Evolutionary conservation across 2,888 invertebrate species (phyloP).

Genomic region (Stenchaetothrips biformis): DNA sequence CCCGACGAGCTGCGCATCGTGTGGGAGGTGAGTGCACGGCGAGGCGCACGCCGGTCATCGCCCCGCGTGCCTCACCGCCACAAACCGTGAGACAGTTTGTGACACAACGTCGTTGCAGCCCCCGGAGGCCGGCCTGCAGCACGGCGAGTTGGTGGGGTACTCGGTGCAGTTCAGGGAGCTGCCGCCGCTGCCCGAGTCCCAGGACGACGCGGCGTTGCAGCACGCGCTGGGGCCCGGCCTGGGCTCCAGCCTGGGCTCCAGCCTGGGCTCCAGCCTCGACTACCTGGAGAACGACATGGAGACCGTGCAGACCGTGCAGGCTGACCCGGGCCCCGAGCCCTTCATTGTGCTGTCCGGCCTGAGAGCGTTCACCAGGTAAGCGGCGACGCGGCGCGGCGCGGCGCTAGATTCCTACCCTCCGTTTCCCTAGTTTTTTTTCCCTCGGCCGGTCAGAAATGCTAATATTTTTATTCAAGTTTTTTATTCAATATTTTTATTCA

Average conservation of each 20-base stretch:
- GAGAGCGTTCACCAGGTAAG: neutral
- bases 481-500: no score
- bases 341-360: neutral
- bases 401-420: no score
- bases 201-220: neutral
- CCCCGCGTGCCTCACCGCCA: no score
- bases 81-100: no score
- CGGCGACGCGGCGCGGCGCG: neutral
- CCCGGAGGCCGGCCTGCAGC: neutral
- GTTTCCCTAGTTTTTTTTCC: no score
- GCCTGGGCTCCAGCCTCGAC: neutral
- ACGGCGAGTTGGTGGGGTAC: conserved; percentile 6
- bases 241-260: neutral
- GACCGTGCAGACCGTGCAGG: neutral
- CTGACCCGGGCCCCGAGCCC: neutral
- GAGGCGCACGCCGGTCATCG: neutral
- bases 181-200: neutral
- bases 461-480: no score
- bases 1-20: conserved; percentile 4
- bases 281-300: neutral
- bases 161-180: conserved; percentile 2
- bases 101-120: neutral
- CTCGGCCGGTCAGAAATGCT: no score
- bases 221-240: neutral
- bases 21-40: neutral